Base-by-base conservation (phyloP, 1,140 invertebrate species). In the Drosophila rufa region DNA sequence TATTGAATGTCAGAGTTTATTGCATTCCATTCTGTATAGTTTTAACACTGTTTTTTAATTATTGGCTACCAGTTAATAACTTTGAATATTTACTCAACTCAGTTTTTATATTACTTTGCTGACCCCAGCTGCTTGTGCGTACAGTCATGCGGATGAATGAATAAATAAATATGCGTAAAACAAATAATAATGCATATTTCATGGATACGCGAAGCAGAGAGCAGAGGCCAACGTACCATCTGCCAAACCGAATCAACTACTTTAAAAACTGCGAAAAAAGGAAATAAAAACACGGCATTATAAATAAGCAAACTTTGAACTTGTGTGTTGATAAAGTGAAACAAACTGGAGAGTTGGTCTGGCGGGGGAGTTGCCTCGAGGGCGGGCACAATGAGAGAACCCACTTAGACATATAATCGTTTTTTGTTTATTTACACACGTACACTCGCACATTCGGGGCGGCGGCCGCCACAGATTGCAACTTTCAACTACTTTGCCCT, bases 141-240 rank as follows among this genome's bases (percentile, higher is more conserved):
- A 55, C 68, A 80, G 65, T 80, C 75, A 83, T 87, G 84, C 80
- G 84, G 80, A 83, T 83, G 84, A 83, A 89, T 84, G 80, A 75
- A 89, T 89, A 83, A 80, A 83, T 69, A 87, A 87, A 82, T 85
- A 71, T 75, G 60, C 53, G 67, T 77, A 70, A 83, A 80, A 71
- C 75, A 89, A 83, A 89, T 86, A 89, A 89, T 77, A 89, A 53
- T 89, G 57, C 68, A 89, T 87, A 80, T 89, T 87, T 89, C 51
- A 80, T 74, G 65, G 60, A 51, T 36, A 17, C 65, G 50, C 40
- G 57, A 38, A 45, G 46, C 60, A 58, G 22, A 25, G 22, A 25
- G 43, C 60, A 61, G 40, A 46, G 71, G 48, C 59, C 76, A 74
- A 59, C 33, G 55, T 50, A 55, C 64, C 53, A 56, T 56, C 53